phyloP scores from a whole-genome alignment of 2,113 vertebrate species.

The Antechinus stuartii region DNA sequence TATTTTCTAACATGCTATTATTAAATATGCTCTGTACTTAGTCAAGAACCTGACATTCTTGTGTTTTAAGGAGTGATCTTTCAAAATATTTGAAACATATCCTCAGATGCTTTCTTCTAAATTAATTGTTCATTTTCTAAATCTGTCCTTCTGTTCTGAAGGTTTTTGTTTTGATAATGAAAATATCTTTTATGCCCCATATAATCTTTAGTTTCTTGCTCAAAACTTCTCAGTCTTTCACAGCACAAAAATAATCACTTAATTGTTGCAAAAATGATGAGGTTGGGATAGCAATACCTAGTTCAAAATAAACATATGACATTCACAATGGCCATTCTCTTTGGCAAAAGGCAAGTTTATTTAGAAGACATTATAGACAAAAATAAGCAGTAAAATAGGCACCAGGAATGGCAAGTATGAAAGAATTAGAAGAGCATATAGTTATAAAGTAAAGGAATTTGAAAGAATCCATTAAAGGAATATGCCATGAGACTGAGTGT shows the following conservation, averaged over 20 bases:
- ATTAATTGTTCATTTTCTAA: not conserved
- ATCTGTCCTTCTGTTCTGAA: not conserved
- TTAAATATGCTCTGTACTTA: not conserved
- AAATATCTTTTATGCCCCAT: not conserved
- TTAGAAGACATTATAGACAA: no score
- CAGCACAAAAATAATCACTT: not conserved
- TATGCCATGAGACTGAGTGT: no score
- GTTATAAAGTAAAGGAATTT: no score
- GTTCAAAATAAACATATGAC: no score
- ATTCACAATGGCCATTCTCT: no score
- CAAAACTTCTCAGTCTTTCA: not conserved
- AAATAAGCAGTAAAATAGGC: no score
- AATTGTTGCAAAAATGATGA: no score
- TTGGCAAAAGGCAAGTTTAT: no score
- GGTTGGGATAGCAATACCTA: no score
- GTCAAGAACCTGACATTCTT: not conserved
- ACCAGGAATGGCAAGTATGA: no score
- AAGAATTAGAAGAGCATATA: no score
- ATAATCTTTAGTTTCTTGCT: not conserved
- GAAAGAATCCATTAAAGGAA: no score
- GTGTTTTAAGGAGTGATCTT: not conserved
- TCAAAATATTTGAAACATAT: not conserved
- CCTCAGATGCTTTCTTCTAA: not conserved
- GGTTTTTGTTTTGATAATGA: not conserved
- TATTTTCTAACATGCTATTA: not conserved